Evolutionary conservation across 64 coral and sea anemone genomes (phyloP).

Genomic region (Actinia equina): DNA sequence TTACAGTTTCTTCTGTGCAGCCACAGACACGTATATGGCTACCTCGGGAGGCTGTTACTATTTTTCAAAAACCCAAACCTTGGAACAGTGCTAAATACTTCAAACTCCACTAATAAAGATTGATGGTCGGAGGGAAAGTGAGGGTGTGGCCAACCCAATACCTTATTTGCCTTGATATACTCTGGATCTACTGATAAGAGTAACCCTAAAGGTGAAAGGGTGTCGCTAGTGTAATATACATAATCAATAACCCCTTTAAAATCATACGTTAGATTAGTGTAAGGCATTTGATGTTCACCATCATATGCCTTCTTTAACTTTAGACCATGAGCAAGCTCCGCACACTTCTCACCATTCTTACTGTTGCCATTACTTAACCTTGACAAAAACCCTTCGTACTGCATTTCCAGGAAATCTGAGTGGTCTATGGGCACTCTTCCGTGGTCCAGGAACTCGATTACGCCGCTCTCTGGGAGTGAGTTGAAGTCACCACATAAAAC

Average conservation of each 20-base stretch:
- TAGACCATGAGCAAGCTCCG: constrained; percentile 77
- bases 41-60: constrained; percentile 58
- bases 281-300: constrained; percentile 62
- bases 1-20: constrained; percentile 26
- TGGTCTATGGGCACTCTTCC: constrained; percentile 85
- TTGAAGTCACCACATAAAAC: constrained; percentile 94
- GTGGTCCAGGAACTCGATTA: constrained; percentile 94
- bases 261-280: constrained; percentile 86
- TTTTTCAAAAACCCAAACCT: neutral
- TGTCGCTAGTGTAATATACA: constrained; percentile 90
- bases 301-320: constrained; percentile 87
- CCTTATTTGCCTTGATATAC: constrained; percentile 89
- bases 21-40: constrained; percentile 10
- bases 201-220: constrained; percentile 72
- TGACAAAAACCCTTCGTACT: constrained; percentile 87
- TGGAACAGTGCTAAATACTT: constrained; percentile 63
- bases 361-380: constrained; percentile 79
- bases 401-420: constrained; percentile 87
- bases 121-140: constrained; percentile 99
- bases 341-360: constrained; percentile 74
- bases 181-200: constrained; percentile 70
- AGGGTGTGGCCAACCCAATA: constrained; percentile 96
- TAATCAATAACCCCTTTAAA: constrained; percentile 99
- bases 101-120: constrained; percentile 93
- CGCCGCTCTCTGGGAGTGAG: constrained; percentile 87